These are phyloP conservation scores for Daktulosphaira vitifoliae DNA, from an alignment of 1,140 invertebrate genomes.

Conservation along the genomic window DNA sequence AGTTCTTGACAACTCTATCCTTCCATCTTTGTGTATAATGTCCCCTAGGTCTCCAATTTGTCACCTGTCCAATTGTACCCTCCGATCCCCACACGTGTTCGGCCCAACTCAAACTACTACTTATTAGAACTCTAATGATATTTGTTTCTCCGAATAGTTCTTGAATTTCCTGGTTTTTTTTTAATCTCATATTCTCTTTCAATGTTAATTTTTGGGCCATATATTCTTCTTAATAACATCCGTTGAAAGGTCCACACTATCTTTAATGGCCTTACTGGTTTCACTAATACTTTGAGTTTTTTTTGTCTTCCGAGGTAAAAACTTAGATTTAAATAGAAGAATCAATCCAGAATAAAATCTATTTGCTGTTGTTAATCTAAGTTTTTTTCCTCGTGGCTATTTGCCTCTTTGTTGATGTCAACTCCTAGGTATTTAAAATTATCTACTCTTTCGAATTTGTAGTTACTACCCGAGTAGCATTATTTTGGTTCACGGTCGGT, in stretches of 20 bases:
- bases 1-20: no score
- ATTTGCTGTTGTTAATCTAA: not conserved
- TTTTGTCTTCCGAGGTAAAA: not conserved
- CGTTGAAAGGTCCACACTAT: not conserved
- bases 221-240: conserved; percentile 3
- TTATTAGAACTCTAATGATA: conserved; percentile 10
- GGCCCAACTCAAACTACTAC: not conserved
- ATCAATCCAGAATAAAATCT: not conserved
- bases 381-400: not conserved
- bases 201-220: not conserved
- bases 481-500: no score
- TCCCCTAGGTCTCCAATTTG: no score
- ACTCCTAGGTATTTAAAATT: not conserved
- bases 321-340: not conserved
- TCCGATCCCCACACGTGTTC: not conserved
- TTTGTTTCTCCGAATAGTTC: conserved; percentile 4
- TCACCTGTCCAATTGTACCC: not conserved
- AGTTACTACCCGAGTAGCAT: no score
- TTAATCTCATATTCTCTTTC: not conserved
- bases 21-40: no score
- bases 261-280: not conserved
- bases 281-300: not conserved
- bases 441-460: not conserved
- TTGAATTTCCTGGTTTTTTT: conserved; percentile 11
- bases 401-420: not conserved